A percentile compares a stretch with the other conserved stretches of the same genome.
Evolutionary conservation across 2,113 vertebrate genomes (phyloP).

Genomic region (Hyperoodon ampullatus): DNA sequence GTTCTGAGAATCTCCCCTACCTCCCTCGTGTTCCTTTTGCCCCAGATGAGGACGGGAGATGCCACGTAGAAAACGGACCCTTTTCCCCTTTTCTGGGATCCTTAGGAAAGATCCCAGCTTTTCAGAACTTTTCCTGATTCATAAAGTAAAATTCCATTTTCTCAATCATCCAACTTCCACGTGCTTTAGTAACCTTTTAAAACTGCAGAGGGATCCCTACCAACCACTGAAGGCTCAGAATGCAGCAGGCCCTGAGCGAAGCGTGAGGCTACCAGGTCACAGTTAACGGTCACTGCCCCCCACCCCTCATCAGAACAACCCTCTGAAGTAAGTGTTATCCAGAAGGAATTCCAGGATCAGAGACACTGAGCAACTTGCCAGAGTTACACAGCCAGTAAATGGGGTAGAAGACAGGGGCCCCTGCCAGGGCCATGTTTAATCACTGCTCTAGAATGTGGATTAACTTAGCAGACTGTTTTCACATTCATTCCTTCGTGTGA

Average conservation of each 20-base stretch:
- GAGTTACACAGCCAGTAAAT: background rate
- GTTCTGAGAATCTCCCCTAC: background rate
- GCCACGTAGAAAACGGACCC: background rate
- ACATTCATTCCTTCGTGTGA: background rate
- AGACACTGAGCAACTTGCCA: background rate
- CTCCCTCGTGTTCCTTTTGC: background rate
- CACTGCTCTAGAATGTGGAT: too few relatives aligned
- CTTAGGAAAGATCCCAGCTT: background rate
- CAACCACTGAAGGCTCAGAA: background rate
- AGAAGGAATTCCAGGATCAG: background rate
- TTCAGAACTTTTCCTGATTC: background rate
- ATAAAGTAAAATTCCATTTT: background rate
- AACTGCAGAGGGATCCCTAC: background rate
- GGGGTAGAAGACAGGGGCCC: background rate
- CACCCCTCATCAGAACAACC: background rate
- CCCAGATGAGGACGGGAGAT: background rate
- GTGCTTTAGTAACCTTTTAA: background rate
- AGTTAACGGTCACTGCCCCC: accelerated
- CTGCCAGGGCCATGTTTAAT: accelerated
- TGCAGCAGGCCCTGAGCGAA: accelerated
- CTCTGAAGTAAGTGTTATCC: background rate
- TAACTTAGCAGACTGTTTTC: background rate
- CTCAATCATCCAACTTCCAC: background rate
- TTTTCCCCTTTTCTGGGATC: background rate
- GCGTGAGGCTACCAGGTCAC: background rate